Evolutionary conservation across 2,113 vertebrate species (phyloP), one percentile per base, ranked within the genome.

Genomic region (Spea bombifrons): DNA sequence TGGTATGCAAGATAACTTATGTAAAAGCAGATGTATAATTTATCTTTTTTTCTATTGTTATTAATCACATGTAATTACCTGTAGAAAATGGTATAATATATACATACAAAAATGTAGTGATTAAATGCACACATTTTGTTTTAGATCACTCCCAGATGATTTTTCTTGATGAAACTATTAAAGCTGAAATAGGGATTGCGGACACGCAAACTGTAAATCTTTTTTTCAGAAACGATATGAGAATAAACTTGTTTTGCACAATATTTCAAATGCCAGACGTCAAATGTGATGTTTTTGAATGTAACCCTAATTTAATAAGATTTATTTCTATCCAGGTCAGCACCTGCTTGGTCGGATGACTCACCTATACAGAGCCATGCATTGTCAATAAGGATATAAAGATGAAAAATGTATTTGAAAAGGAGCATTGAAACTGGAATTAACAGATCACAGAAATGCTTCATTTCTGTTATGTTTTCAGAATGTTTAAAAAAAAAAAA

Each of bases 261-360:
- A 71, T 71, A 71, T 78, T 71, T 78, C 17, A 64, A 78, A 78
- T 78, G 47, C 65, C 76, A 78, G 59, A 65, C 59, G 53, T 78
- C 57, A 52, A 46, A 65, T 63, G 48, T 50, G 47, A 57, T 43
- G 75, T 16, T 43, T 71, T 52, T 71, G 67, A 65, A 71, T 53
- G 46, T 17, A 65, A 72, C 59, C 17, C 65, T 78, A 45, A 71
- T 71, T 71, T 71, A 78, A 78, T 71, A 72, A 64, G 76, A 78
- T 78, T 64, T 71, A 71, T 78, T 52, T 78, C 65, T 59, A 65
- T 70, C 68, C 76, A 78, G 68, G 47, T 71, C 76, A 77, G 66
- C 67, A 71, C 69, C 57, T 64, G 76, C 76, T 64, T 71, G 67
- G 16, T 71, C 48, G 13, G 44, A 71, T 78, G 76, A 78, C 68